Conservation (phyloP, 2,797 vertebrate species). For the Natrix natrix region DNA sequence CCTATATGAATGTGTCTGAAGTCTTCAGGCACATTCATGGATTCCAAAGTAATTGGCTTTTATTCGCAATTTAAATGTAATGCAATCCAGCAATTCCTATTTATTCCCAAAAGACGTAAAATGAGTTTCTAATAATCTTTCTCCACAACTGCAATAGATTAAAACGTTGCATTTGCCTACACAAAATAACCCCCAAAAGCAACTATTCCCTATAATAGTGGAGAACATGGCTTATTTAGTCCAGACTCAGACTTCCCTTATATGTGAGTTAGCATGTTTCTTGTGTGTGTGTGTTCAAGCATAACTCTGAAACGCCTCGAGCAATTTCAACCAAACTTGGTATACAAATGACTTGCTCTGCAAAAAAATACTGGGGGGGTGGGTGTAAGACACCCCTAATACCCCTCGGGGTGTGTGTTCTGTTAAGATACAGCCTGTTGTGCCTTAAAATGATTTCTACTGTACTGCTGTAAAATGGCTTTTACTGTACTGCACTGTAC, state of each 20-base stretch:
- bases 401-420: too few species aligned
- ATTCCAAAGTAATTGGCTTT: not conserved
- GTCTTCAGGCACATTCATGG: not conserved
- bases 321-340: too few species aligned
- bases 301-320: too few species aligned
- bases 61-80: not conserved
- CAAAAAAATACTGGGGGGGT: too few species aligned
- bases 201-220: not conserved
- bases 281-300: not conserved
- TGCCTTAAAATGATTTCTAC: too few species aligned
- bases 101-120: not conserved
- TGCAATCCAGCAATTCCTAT: not conserved
- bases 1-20: not conserved
- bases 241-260: not conserved
- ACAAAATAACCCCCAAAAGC: not conserved
- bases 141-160: not conserved
- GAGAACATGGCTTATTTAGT: not conserved
- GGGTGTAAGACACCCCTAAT: too few species aligned
- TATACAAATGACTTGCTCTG: too few species aligned
- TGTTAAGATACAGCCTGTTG: too few species aligned
- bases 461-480: too few species aligned
- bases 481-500: too few species aligned
- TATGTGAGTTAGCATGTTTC: not conserved
- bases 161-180: not conserved
- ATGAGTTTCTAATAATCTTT: not conserved